Percentiles rank a stretch among this genome's conserved stretches.
These are phyloP conservation scores for Philhelius pedissequus DNA, from an alignment of 2,888 invertebrate genomes.

Conservation along the genomic window DNA sequence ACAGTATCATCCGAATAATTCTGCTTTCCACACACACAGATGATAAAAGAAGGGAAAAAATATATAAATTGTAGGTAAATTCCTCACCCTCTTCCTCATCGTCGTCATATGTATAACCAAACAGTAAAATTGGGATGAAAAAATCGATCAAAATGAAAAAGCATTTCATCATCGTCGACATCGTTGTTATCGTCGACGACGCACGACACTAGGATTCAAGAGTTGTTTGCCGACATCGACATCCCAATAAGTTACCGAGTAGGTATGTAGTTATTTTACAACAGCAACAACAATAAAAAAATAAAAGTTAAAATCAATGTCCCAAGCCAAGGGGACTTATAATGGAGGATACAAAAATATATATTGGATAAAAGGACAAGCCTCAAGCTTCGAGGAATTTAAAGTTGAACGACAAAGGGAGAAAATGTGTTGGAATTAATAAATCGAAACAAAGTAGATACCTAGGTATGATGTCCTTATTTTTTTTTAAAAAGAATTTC, in stretches of 20 bases:
- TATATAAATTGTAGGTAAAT: slow-evolving; percentile 25
- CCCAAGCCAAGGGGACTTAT: background rate
- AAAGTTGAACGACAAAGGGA: background rate
- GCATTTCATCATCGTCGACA: slow-evolving; percentile 58
- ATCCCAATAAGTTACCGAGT: slow-evolving; percentile 11
- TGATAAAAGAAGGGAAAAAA: slow-evolving; percentile 12
- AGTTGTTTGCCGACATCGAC: background rate
- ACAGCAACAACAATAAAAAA: background rate
- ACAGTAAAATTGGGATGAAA: slow-evolving; percentile 27
- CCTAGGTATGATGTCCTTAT: background rate
- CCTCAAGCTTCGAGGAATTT: slow-evolving; percentile 2
- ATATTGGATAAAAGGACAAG: background rate
- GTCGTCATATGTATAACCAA: too few species aligned
- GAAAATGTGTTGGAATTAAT: slow-evolving; percentile 6
- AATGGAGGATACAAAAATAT: background rate
- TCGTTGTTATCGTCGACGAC: too few species aligned
- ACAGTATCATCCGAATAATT: slow-evolving; percentile 47
- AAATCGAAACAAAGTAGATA: background rate
- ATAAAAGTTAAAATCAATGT: slow-evolving; percentile 1
- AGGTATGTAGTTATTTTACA: background rate
- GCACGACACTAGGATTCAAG: background rate
- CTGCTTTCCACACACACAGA: slow-evolving; percentile 30
- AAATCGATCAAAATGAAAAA: slow-evolving; percentile 66
- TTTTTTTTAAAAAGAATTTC: background rate
- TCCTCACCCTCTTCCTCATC: background rate